Evolutionary conservation across 2,888 invertebrate species (phyloP), one percentile per base, ranked within the genome.

Genomic region (Lasiommata megera): DNA sequence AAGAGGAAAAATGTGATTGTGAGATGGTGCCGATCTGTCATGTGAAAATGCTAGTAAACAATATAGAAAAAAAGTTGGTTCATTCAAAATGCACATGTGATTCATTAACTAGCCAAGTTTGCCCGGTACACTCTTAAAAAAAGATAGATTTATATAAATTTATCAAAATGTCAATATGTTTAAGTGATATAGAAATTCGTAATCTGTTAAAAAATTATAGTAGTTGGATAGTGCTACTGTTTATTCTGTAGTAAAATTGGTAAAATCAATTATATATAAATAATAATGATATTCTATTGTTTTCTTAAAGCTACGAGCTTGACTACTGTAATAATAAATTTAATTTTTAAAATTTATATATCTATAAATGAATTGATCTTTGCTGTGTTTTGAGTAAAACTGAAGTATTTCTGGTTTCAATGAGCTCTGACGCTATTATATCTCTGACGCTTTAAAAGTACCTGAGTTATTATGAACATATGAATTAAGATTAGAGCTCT

Each of bases 21-120:
- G 72, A 78, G 61, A 75, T 76, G 72, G 82, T 89, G 14, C 89
- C 89, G 29, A 69, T 88, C 58, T 89, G 89, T 77, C 88, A 88
- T 57, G 84, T 89, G 0, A 89, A 88, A 76, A 80, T 88, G 86
- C 76, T 89, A 48, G 78, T 89, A 3, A 76, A 86, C 56, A 80
- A 80, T 70, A 86, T 89, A 65, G 87, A 87, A 68, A 74, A 73
- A 48, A 87, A 79, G 64, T 65, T 89, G 48, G 67, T 72, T 3
- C 63, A 77, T 55, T 75, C 76, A 18, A 79, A 80, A 60, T 88
- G 88, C 63, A 86, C 80, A 3, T 88, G 88, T 71, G 86, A 89
- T 65, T 77, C 84, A 11, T 66, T 87, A 60, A 70, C 66, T 59
- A 64, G 79, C 6, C 76, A 79, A 69, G 78, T 82, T 17, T 89